Evolutionary conservation across 2,113 vertebrate genomes (phyloP).

Genomic region (Grallaria varia): DNA sequence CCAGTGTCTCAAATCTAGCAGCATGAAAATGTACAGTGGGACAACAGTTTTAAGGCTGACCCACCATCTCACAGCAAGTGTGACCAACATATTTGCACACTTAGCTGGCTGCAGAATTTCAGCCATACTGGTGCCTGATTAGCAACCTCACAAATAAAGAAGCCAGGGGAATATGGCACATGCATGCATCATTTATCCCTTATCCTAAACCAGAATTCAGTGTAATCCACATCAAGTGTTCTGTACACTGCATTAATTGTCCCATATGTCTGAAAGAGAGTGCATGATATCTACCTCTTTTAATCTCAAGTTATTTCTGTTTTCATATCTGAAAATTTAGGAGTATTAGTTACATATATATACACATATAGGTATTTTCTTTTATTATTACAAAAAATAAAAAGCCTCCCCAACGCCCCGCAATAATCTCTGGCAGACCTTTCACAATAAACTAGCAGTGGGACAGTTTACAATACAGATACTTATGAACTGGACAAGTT

Average conservation of each 20-base stretch:
- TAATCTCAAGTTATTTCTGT: not conserved
- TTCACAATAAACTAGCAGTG: not conserved
- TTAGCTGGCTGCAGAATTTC: not conserved
- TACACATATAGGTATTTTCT: no score
- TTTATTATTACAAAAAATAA: not conserved
- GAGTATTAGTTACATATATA: not conserved
- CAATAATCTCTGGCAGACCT: not conserved
- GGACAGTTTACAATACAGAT: not conserved
- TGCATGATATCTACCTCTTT: not conserved
- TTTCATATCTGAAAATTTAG: not conserved
- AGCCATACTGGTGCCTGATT: not conserved
- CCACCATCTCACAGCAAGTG: not conserved
- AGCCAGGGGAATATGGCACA: not conserved
- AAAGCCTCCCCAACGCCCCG: not conserved
- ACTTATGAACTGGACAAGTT: not conserved
- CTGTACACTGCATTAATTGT: not conserved
- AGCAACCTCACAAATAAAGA: not conserved
- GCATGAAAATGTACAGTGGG: not conserved
- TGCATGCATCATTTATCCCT: not conserved
- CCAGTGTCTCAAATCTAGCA: not conserved
- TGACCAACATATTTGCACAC: not conserved
- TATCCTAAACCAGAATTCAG: not conserved
- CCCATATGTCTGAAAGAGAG: not conserved
- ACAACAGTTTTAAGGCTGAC: not conserved
- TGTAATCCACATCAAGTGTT: not conserved